Evolutionary conservation across 2,113 vertebrate genomes (phyloP).

Genomic region (Petrocephalus microphthalmus): DNA sequence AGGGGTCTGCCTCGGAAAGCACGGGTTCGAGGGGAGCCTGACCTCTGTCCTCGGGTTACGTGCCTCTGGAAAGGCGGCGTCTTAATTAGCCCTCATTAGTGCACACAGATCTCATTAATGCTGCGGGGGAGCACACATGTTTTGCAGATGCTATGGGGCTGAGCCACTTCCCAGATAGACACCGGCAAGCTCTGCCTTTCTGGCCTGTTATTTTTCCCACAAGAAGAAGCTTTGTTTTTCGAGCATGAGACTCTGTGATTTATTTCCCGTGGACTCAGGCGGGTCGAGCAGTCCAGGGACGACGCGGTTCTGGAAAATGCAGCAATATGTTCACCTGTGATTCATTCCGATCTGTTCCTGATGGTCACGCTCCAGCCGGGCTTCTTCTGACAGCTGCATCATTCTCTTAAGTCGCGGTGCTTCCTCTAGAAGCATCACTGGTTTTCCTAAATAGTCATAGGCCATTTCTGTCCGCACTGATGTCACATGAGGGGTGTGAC

Average conservation of each 20-base stretch:
- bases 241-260: not conserved
- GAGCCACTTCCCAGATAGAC: not conserved
- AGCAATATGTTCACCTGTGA: not conserved
- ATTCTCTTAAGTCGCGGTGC: not conserved
- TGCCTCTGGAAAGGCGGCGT: not conserved
- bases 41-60: not conserved
- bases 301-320: not conserved
- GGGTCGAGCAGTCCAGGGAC: not conserved
- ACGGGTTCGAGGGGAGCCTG: not conserved
- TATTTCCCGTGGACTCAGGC: not conserved
- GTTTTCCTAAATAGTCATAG: not conserved
- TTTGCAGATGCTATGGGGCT: not conserved
- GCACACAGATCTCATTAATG: not conserved
- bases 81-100: slow-evolving; percentile 9
- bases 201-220: not conserved
- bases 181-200: not conserved
- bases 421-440: not conserved
- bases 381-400: not conserved
- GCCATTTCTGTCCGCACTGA: not conserved
- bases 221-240: not conserved
- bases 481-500: not conserved
- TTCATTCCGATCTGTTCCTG: not conserved
- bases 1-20: not conserved
- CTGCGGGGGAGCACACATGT: not conserved
- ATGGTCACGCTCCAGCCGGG: not conserved